Evolutionary conservation across 2,888 invertebrate genomes (phyloP).

Genomic region (Melipona beecheii): DNA sequence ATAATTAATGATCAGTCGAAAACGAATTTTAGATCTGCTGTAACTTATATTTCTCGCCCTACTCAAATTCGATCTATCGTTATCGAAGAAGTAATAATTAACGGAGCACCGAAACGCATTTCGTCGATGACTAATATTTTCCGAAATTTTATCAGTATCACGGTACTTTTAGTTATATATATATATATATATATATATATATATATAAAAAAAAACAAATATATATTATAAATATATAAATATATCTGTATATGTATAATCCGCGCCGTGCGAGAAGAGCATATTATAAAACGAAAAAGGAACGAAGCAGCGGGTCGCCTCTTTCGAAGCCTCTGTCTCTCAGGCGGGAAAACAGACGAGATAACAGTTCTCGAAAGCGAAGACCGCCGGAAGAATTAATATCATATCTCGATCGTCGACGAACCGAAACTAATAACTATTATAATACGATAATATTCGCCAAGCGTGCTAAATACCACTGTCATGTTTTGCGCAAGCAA

Average conservation of each 20-base stretch:
- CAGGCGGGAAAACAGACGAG: background rate
- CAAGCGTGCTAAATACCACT: background rate
- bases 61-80: constrained; percentile 51
- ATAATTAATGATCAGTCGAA: constrained; percentile 43
- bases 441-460: constrained; percentile 1
- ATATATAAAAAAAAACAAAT: constrained; percentile 21
- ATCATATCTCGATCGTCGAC: background rate
- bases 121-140: constrained; percentile 59
- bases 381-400: background rate
- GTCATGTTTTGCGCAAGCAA: background rate
- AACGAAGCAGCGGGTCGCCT: background rate
- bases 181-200: constrained; percentile 27
- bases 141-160: constrained; percentile 69
- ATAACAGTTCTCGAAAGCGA: background rate
- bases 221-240: constrained; percentile 43
- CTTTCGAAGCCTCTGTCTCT: constrained; percentile 1
- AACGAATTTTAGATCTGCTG: constrained; percentile 65
- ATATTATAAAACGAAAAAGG: background rate
- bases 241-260: constrained; percentile 46
- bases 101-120: constrained; percentile 34
- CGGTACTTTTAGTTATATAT: constrained; percentile 61
- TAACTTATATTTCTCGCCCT: constrained; percentile 52
- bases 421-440: background rate
- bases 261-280: constrained; percentile 29
- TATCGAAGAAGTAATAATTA: constrained; percentile 35